Base-by-base conservation (phyloP, 1,140 invertebrate genomes). In the Forficula auricularia region DNA sequence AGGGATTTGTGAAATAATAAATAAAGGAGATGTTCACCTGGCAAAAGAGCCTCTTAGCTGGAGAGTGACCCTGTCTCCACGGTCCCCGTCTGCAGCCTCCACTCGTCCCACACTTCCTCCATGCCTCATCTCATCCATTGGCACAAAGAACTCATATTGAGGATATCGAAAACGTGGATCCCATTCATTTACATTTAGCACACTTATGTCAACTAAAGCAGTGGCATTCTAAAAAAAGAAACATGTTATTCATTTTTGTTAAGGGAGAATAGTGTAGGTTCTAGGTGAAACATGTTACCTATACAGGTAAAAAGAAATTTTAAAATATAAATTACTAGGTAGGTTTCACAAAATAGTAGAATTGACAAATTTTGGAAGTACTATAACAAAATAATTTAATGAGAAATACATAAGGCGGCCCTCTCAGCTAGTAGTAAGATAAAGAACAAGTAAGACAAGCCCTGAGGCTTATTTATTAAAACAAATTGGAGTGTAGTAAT, bases 131-230 rank as follows among this genome's bases (percentile, higher is more conserved):
- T 47, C 47, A 12, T 46, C 57, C 45, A 62, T 69, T 39, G 61
- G 68, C 45, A 73, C 72, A 54, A 71, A 74, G 57, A 86, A 91
- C 63, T 87, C 82, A 55, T 90, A 92, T 54, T 84, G 77, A 0
- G 81, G 73, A 59, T 83, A 79, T 1, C 81, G 70, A 63, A 94
- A 91, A 22, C 83, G 67, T 1, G 88, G 88, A 59, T 89, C 85
- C 83, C 83, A 88, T 57, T 92, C 87, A 56, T 94, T 94, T 0
- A 89, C 80, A 58, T 91, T 82, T 49, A 84, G 63, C 2, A 94
- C 78, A 0, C 77, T 75, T 7, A 94, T 67, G 43, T 83, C 82
- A 0, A 91, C 67, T 30, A 65, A 64, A 1, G 76, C 67, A 0
- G 75, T 75, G 56, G 86, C 82, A 55, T 83, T 85, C 81, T 87